phyloP scores from a whole-genome alignment of 2,797 vertebrate genomes.

The Xyrichtys novacula region DNA sequence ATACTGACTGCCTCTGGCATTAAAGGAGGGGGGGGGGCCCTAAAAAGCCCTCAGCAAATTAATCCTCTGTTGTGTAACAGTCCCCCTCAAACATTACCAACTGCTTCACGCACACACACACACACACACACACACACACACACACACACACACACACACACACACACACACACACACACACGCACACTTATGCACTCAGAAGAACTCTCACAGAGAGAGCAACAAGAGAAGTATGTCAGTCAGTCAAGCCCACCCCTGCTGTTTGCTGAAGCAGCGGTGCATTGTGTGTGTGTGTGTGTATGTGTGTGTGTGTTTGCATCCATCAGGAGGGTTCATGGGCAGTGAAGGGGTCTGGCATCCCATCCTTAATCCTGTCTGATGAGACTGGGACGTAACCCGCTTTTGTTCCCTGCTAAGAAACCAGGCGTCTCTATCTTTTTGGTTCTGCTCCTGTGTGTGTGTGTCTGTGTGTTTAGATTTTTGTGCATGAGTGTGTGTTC shows the following conservation, averaged over 20 bases:
- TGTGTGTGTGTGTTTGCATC: slow-evolving; percentile 41
- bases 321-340: slow-evolving; percentile 42
- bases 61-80: slow-evolving; percentile 76
- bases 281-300: slow-evolving; percentile 40
- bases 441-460: slow-evolving; percentile 43
- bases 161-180: slow-evolving; percentile 18
- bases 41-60: slow-evolving; percentile 51
- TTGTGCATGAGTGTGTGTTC: slow-evolving; percentile 31
- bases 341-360: slow-evolving; percentile 72
- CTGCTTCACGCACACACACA: slow-evolving; percentile 24
- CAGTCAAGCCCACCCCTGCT: slow-evolving; percentile 54
- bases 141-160: slow-evolving; percentile 17
- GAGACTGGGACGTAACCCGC: slow-evolving; percentile 74
- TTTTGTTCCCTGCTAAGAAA: slow-evolving; percentile 76
- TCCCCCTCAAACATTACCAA: slow-evolving; percentile 40
- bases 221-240: slow-evolving; percentile 58
- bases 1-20: slow-evolving; percentile 36
- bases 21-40: slow-evolving; percentile 18
- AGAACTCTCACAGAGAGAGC: slow-evolving; percentile 31
- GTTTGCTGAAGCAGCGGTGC: slow-evolving; percentile 43
- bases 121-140: slow-evolving; percentile 14
- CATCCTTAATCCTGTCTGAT: slow-evolving; percentile 81
- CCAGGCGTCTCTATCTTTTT: slow-evolving; percentile 41
- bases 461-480: background rate
- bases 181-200: background rate